Evolutionary conservation across 2,113 vertebrate genomes (phyloP), one percentile per base, ranked within the genome.

Genomic region (Thomomys bottae): DNA sequence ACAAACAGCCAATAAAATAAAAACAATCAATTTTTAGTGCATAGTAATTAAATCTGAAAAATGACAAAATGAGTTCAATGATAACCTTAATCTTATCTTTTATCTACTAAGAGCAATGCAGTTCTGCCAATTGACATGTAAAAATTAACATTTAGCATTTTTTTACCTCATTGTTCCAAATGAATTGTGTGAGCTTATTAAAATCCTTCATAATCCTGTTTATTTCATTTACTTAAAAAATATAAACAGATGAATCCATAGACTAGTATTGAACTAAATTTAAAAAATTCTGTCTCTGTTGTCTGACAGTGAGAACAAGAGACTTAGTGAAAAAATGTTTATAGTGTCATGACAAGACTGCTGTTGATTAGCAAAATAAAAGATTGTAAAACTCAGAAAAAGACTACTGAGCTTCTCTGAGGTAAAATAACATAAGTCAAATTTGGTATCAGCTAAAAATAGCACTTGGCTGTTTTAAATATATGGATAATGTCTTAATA

Each of bases 181-280:
- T 87, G 42, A 73, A 34, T 91, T 91, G 9, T 68, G 23, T 89
- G 57, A 93, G 59, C 57, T 89, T 30, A 83, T 85, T 83, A 86
- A 77, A 83, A 15, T 85, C 45, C 64, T 93, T 81, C 32, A 72
- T 93, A 86, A 70, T 93, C 38, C 10, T 71, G 32, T 26, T 30
- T 81, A 40, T 49, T 91, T 91, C 63, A 80, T 83, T 91, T 91
- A 86, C 80, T 91, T 88, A 28, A 67, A 91, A 91, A 79, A 36
- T 86, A 45, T 70, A 81, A 85, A 81, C 68, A 85, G 17, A 79
- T 85, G 86, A 64, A 76, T 45, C 75, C 38, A 68, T 59, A 36
- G 78, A 68, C 87, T 93, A 84, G 54, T 79, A 40, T 84, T 82
- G 32, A 81, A 24, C 30, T 72, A 72, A n/a, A 72, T 76, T 66